Base-by-base conservation (phyloP, 23 tunicate species). In the Botrylloides violaceus region DNA sequence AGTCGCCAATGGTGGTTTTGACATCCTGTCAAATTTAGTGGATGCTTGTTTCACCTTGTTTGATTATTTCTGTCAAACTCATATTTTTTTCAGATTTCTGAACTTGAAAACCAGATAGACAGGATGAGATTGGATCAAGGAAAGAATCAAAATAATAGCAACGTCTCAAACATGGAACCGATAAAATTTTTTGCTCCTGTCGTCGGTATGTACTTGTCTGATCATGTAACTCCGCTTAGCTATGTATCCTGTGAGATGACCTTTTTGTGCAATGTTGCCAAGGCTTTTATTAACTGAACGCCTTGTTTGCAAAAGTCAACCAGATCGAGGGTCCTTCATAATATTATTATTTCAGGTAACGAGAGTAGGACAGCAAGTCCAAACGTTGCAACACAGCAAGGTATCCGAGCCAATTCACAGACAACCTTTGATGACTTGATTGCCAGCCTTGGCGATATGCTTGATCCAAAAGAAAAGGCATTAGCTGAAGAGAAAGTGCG, bases 391-490 rank as follows among this genome's bases (percentile, higher is more conserved):
- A 7, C 53, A 15, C 53, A 43, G 15, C 53, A 43, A 28, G 12
- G 64, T 2, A 34, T 24, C 21, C 37, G 43, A 18, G 76, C 76
- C 65, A 36, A 56, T 4, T 83, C 83, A 21, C 83, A 61, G 28
- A 68, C 73, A 31, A 73, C 79, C 29, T 85, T 85, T 32, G 95
- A 86, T 21, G 78, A 61, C 35, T 68, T 86, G 28, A 86, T 86
- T 3, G 95, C 95, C 0, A 86, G 85, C 43, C 75, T 86, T 31
- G 95, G 80, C 63, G 95, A 86, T 49, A 86, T 86, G 95, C 79
- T 86, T 1, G 95, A 86, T 12, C 30, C 81, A 5, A 61, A 36
- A 9, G 26, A 34, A 6, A 31, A 38, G 4, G 58, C 57, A 3
- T 43, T 15, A 7, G 15, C 53, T 15, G 9, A 9, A 43, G 53